These are phyloP conservation scores for Halcyon malimbica DNA, from an alignment of 2,113 vertebrate genomes.

Conservation along the genomic window DNA sequence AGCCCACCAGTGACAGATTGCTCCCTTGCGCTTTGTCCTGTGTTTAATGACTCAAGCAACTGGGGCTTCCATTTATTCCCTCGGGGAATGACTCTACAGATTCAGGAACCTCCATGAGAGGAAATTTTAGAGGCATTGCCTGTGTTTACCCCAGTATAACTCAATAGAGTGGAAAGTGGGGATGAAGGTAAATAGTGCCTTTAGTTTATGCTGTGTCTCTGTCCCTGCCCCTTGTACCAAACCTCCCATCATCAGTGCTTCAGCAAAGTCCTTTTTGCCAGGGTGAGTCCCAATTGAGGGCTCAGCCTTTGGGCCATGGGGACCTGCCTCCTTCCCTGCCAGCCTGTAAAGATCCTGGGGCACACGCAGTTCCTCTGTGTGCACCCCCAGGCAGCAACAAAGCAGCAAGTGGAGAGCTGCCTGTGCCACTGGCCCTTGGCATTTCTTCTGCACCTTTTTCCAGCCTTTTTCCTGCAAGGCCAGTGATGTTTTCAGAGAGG, in stretches of 20 bases:
- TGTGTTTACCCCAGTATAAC: not conserved
- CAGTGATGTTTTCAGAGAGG: not conserved
- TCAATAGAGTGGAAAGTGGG: not conserved
- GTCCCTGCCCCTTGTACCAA: not conserved
- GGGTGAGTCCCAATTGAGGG: not conserved
- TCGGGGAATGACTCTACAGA: not conserved
- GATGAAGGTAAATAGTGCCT: not conserved
- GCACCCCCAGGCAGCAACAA: fast-evolving
- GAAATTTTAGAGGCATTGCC: not conserved
- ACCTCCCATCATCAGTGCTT: not conserved
- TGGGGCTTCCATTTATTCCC: not conserved
- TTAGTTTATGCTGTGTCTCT: not conserved
- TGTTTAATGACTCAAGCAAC: conserved; percentile 35
- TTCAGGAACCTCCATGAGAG: not conserved
- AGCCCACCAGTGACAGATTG: not conserved
- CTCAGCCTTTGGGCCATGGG: not conserved
- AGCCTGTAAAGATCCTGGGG: not conserved
- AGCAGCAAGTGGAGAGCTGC: fast-evolving
- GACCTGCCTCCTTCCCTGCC: not conserved
- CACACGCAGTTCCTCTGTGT: fast-evolving
- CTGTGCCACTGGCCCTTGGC: not conserved
- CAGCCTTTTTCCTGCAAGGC: not conserved
- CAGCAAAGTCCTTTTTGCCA: not conserved
- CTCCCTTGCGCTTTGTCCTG: not conserved
- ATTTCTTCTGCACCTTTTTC: not conserved